Conservation (phyloP, 2,797 vertebrate genomes). For the Chiroxiphia lanceolata region DNA sequence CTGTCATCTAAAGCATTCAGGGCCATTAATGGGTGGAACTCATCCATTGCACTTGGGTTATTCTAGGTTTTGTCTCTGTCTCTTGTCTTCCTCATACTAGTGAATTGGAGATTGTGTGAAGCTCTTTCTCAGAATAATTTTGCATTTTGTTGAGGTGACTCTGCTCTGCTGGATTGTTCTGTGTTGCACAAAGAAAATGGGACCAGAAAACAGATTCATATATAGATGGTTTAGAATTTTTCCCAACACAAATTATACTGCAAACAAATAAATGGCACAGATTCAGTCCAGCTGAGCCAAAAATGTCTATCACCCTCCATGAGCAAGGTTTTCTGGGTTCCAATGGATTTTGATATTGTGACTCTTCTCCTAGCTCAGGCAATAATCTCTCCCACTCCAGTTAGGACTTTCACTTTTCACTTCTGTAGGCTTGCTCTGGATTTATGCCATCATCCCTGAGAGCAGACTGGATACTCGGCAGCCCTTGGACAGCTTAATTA, state of each 20-base stretch:
- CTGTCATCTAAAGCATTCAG: not conserved
- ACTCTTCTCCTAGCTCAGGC: not conserved
- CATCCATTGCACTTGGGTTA: not conserved
- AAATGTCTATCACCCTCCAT: not conserved
- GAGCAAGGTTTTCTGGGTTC: not conserved
- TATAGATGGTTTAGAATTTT: not conserved
- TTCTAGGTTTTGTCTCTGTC: not conserved
- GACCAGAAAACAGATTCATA: not conserved
- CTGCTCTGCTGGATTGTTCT: not conserved
- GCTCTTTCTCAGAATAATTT: not conserved
- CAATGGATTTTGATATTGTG: not conserved
- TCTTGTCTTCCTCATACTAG: not conserved
- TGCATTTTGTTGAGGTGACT: not conserved
- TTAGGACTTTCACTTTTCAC: not conserved
- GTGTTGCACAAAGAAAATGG: not conserved
- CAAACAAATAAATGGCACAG: not conserved
- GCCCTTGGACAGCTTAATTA: slow-evolving; percentile 33
- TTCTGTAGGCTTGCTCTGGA: not conserved
- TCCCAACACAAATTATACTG: not conserved
- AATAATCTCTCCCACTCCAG: not conserved
- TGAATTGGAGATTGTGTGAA: not conserved
- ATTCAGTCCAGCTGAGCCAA: not conserved
- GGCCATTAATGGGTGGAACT: not conserved
- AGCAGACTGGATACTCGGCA: not conserved
- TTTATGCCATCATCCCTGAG: not conserved